Evolutionary conservation across 2,888 invertebrate species (phyloP), one percentile per base, ranked within the genome.

Genomic region (Adelognathus sp.): DNA sequence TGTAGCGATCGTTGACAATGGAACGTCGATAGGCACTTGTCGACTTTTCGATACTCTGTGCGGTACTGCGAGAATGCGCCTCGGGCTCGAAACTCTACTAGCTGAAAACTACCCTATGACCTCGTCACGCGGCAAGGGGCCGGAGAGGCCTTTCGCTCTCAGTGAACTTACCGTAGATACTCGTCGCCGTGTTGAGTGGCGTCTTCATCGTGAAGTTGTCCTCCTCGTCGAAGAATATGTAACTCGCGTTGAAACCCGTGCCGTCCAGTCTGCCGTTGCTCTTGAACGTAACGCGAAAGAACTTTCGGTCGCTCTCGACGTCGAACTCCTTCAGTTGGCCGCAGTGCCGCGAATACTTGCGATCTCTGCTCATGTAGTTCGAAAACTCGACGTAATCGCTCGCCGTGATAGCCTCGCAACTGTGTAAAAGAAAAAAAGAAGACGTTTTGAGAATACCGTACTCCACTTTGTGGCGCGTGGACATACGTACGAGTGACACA

Each of bases 341-440:
- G 91, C 99, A 99, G 90, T 97, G 96, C 87, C 97, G 94, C 58
- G 95, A 94, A 92, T 96, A 97, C 91, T 98, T 97, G 88, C 97
- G 94, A 92, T 99, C 99, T 84, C 96, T 94, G 80, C 96, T 95
- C 94, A 97, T 95, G 90, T 96, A 98, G 93, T 99, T 99, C 56
- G 98, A 98, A 92, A 99, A 98, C 91, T 98, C 97, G 66, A 99
- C 97, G 92, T 96, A 98, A 92, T 99, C 99, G 88, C 98, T 98
- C 50, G 97, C 97, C 1, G 98, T 96, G 56, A 95, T 94, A 74
- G 96, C 96, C 87, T 97, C 97, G 90, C 99, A 99, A 82, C 98
- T 99, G 93, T 29, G 92, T n/a, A 93, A 44, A 44, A 27, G n/a
- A 67, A 41, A 24, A n/a, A n/a, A 39, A 64, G 27, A 46, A 69